phyloP scores from a whole-genome alignment of 1,140 invertebrate genomes.

The Danaus plexippus region DNA sequence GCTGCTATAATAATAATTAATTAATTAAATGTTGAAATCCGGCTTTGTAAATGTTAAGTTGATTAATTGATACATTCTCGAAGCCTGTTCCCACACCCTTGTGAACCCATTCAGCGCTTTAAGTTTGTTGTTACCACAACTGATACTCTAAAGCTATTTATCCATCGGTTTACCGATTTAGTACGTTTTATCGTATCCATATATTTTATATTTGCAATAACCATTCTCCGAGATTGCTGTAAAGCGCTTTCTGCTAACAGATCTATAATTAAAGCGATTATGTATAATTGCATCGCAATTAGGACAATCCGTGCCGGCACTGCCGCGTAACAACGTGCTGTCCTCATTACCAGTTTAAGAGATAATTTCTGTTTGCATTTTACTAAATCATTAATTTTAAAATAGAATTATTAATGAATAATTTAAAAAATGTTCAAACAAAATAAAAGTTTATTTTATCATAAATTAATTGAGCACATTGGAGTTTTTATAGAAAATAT shows the following conservation, averaged over 20 bases:
- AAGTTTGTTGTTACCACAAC: conserved; percentile 5
- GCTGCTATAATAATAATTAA: conserved; percentile 10
- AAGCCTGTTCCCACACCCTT: conserved; percentile 37
- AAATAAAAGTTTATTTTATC: background rate
- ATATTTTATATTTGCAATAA: no score
- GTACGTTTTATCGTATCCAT: no score
- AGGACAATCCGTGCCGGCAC: conserved; percentile 41
- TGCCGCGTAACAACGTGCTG: conserved; percentile 48
- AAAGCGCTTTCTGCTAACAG: conserved; percentile 40
- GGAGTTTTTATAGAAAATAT: no score
- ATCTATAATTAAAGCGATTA: conserved; percentile 38
- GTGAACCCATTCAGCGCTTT: conserved; percentile 18
- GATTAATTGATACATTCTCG: conserved; percentile 36
- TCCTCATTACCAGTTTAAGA: conserved; percentile 54
- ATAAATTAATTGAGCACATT: no score
- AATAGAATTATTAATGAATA: conserved; percentile 1
- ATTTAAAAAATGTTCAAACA: conserved; percentile 6
- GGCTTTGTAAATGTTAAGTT: conserved; percentile 16
- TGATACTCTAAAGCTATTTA: no score
- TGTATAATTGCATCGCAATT: conserved; percentile 52
- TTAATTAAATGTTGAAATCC: conserved; percentile 29
- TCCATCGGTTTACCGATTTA: no score
- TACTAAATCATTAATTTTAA: conserved; percentile 1
- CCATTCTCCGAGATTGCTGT: no score
- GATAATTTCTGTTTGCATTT: conserved; percentile 42